These are phyloP conservation scores for Diaperis boleti DNA, from an alignment of 2,888 invertebrate genomes.

Conservation along the genomic window DNA sequence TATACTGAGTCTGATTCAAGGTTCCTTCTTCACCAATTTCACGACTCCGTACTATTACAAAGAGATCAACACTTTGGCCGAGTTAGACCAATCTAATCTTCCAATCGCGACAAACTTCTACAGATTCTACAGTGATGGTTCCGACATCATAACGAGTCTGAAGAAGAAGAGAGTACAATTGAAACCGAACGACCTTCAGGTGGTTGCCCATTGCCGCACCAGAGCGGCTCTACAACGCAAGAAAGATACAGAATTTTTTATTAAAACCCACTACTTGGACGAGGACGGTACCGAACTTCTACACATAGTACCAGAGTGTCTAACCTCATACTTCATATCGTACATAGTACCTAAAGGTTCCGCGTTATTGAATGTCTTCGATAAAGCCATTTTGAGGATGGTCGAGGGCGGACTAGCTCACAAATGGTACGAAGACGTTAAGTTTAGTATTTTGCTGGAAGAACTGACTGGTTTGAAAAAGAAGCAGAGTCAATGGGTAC, in stretches of 20 bases:
- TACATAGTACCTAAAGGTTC: conserved; percentile 65
- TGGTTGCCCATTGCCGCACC: neutral
- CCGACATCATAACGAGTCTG: conserved; percentile 51
- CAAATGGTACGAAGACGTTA: conserved; percentile 62
- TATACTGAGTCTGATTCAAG: conserved; percentile 63
- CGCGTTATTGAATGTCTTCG: conserved; percentile 61
- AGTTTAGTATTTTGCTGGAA: conserved; percentile 46
- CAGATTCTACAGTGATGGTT: conserved; percentile 32
- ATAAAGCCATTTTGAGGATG: conserved; percentile 57
- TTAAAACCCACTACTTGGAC: conserved; percentile 1
- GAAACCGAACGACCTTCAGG: neutral
- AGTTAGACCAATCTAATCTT: conserved; percentile 64
- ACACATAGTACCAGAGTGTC: conserved; percentile 66
- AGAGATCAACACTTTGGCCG: conserved; percentile 65
- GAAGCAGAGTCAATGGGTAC: neutral
- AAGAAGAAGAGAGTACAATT: conserved; percentile 42
- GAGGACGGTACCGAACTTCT: conserved; percentile 52
- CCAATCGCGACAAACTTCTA: conserved; percentile 55
- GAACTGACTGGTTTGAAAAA: neutral
- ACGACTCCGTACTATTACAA: conserved; percentile 64
- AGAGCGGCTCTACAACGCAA: neutral
- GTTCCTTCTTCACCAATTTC: conserved; percentile 65
- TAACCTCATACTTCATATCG: conserved; percentile 62
- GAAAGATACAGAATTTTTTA: neutral
- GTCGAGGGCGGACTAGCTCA: conserved; percentile 61